Percentiles rank a stretch among this genome's conserved stretches.
These are phyloP conservation scores for Torymus auratus DNA, from an alignment of 2,888 invertebrate genomes.

Conservation along the genomic window DNA sequence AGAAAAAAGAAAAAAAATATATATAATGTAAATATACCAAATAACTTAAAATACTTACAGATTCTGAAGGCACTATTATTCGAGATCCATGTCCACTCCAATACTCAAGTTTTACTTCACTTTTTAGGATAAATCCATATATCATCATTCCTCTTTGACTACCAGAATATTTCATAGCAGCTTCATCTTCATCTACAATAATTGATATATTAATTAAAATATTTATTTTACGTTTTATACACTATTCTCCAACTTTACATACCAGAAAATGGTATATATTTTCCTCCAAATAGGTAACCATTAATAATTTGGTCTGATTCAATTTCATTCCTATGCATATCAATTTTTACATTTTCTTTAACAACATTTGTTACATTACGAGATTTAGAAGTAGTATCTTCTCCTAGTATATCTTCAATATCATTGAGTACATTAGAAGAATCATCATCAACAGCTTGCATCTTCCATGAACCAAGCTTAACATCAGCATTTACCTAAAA, in stretches of 20 bases:
- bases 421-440: background rate
- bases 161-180: slow-evolving; percentile 47
- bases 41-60: slow-evolving; percentile 33
- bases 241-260: slow-evolving; percentile 17
- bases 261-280: slow-evolving; percentile 62
- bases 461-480: slow-evolving; percentile 44
- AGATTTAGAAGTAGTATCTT: background rate
- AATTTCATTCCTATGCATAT: slow-evolving; percentile 46
- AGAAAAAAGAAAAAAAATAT: background rate
- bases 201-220: slow-evolving; percentile 20
- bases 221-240: slow-evolving; percentile 4
- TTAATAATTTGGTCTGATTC: slow-evolving; percentile 54
- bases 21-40: background rate
- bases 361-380: slow-evolving; percentile 12
- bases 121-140: slow-evolving; percentile 56
- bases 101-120: slow-evolving; percentile 55
- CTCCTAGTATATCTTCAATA: slow-evolving; percentile 1
- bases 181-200: slow-evolving; percentile 53
- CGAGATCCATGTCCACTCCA: slow-evolving; percentile 55
- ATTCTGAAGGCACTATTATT: slow-evolving; percentile 50
- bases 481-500: slow-evolving; percentile 21
- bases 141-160: slow-evolving; percentile 47
- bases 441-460: slow-evolving; percentile 5
- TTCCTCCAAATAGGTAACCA: slow-evolving; percentile 64
- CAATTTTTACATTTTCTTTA: slow-evolving; percentile 23